Evolutionary conservation across 2,797 vertebrate genomes (phyloP).

Genomic region (Rachycentron canadum): DNA sequence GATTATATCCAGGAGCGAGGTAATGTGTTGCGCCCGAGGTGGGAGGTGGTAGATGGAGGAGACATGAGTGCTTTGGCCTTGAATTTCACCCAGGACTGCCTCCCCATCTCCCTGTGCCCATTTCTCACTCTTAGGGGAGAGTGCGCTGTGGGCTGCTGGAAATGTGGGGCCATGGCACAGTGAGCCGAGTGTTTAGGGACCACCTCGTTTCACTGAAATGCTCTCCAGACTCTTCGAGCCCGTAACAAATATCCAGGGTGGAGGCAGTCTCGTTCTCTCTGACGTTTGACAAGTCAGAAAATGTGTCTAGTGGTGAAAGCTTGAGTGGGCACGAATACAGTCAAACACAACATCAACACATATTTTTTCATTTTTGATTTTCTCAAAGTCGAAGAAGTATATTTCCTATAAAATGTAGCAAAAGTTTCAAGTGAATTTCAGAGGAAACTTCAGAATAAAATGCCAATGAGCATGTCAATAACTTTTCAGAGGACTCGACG

Average conservation of each 20-base stretch:
- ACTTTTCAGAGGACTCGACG: background rate
- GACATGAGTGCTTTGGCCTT: conserved; percentile 79
- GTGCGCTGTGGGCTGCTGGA: conserved; percentile 47
- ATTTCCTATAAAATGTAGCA: background rate
- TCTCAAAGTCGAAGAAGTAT: background rate
- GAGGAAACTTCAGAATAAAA: conserved; percentile 1
- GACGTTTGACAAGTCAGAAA: conserved; percentile 38
- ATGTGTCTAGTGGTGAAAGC: conserved; percentile 25
- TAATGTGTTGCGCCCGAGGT: conserved; percentile 71
- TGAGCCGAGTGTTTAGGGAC: conserved; percentile 62
- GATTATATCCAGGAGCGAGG: conserved; percentile 72
- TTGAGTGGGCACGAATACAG: conserved; percentile 3
- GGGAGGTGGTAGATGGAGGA: conserved; percentile 68
- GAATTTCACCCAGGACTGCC: conserved; percentile 76
- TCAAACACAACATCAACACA: background rate
- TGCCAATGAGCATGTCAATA: background rate
- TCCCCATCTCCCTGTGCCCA: conserved; percentile 65
- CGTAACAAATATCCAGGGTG: conserved; percentile 16
- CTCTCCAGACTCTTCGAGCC: conserved; percentile 33
- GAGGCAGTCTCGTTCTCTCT: conserved; percentile 9
- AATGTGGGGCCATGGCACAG: conserved; percentile 49
- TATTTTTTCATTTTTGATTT: background rate
- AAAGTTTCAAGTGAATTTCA: background rate
- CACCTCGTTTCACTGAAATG: conserved; percentile 48
- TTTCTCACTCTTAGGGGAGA: conserved; percentile 74